Percentiles rank a stretch among this genome's conserved stretches.
Conservation (phyloP, 2,113 vertebrate species). For the Dipodomys spectabilis region DNA sequence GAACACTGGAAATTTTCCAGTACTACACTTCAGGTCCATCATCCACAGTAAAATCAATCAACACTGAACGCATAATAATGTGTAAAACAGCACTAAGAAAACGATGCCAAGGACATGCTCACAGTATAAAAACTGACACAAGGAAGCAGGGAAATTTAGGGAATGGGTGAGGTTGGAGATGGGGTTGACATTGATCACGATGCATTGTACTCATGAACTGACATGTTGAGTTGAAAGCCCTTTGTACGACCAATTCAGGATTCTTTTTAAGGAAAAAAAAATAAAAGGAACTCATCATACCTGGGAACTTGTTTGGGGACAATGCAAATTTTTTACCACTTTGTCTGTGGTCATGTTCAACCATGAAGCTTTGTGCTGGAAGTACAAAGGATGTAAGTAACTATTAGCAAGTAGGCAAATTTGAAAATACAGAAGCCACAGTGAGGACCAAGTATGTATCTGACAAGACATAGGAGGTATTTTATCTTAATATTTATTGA, state of each 20-base stretch:
- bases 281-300: no score
- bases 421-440: neutral
- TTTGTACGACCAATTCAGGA: no score
- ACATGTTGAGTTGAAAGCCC: no score
- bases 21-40: neutral
- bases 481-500: neutral
- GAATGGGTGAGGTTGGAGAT: no score
- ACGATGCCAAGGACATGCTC: neutral
- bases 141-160: no score
- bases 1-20: neutral
- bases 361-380: neutral
- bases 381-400: neutral
- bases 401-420: slow-evolving; percentile 24
- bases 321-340: neutral
- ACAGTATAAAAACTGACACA: neutral
- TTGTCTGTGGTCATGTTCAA: neutral
- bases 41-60: neutral
- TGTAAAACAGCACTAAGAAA: neutral
- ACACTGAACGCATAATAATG: neutral
- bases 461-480: neutral
- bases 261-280: no score
- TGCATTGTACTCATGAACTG: no score
- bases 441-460: neutral
- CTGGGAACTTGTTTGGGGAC: neutral
- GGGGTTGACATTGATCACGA: no score